phyloP scores from a whole-genome alignment of 1,140 invertebrate species.

The Drosophila micromelanica region DNA sequence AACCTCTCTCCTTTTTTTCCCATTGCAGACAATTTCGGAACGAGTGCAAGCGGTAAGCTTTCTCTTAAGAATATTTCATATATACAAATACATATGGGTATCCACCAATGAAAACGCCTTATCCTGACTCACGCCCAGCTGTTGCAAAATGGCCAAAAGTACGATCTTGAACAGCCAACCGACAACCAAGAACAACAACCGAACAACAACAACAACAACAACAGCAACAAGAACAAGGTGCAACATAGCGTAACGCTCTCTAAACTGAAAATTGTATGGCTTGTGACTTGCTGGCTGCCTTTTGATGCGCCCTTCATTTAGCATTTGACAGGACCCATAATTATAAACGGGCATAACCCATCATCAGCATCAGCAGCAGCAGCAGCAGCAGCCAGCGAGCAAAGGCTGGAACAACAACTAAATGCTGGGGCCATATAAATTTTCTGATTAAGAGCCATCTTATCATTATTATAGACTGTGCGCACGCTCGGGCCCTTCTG shows the following conservation, averaged over 20 bases:
- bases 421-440: conserved; percentile 79
- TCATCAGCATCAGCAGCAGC: conserved; percentile 76
- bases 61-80: conserved; percentile 21
- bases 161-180: neutral
- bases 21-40: conserved; percentile 83
- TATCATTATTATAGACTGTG: conserved; percentile 84
- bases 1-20: conserved; percentile 38
- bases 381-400: conserved; percentile 36
- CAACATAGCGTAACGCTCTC: conserved; percentile 42
- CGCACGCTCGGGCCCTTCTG: conserved; percentile 65
- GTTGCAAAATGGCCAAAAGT: neutral
- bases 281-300: conserved; percentile 49
- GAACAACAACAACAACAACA: conserved; percentile 18
- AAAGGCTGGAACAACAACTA: conserved; percentile 56
- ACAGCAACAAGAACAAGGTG: conserved; percentile 25
- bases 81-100: neutral
- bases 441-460: conserved; percentile 84
- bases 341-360: conserved; percentile 84
- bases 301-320: conserved; percentile 79
- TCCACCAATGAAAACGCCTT: conserved; percentile 43
- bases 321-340: conserved; percentile 82
- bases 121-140: conserved; percentile 18
- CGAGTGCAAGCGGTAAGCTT: conserved; percentile 84
- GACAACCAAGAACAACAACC: conserved; percentile 9
- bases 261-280: conserved; percentile 69